Conservation (phyloP, 2,797 vertebrate genomes). For the Gymnodraco acuticeps region DNA sequence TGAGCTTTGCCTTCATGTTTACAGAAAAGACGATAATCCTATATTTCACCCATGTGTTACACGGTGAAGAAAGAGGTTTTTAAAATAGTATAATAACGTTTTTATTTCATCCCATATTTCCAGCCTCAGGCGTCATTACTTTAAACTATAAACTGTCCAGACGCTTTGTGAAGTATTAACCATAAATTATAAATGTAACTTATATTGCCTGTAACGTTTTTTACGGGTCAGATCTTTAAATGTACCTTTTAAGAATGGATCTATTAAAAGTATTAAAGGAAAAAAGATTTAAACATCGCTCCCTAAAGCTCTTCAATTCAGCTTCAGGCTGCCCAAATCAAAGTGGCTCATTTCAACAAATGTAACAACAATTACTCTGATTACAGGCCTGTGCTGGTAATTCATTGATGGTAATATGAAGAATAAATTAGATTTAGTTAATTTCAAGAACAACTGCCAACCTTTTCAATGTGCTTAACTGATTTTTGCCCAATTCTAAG, state of each 20-base stretch:
- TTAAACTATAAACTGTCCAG: slow-evolving; percentile 28
- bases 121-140: slow-evolving; percentile 17
- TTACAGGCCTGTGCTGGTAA: slow-evolving; percentile 24
- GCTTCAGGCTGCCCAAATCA: slow-evolving; percentile 26
- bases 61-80: not conserved
- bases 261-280: not conserved
- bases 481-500: not conserved
- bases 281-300: slow-evolving; percentile 4
- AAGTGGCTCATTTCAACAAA: slow-evolving; percentile 41
- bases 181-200: slow-evolving; percentile 26
- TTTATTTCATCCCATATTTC: slow-evolving; percentile 38
- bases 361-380: slow-evolving; percentile 9
- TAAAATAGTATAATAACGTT: not conserved
- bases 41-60: slow-evolving; percentile 16
- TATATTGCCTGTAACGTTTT: slow-evolving; percentile 7
- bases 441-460: slow-evolving; percentile 43
- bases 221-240: slow-evolving; percentile 3
- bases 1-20: not conserved
- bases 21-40: not conserved
- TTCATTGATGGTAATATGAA: slow-evolving; percentile 35
- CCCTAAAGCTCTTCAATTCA: slow-evolving; percentile 13
- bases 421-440: slow-evolving; percentile 44
- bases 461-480: not conserved
- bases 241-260: slow-evolving; percentile 18
- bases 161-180: slow-evolving; percentile 5